Evolutionary conservation across 2,888 invertebrate species (phyloP), one percentile per base, ranked within the genome.

Genomic region (Chloroclystis v-ata): DNA sequence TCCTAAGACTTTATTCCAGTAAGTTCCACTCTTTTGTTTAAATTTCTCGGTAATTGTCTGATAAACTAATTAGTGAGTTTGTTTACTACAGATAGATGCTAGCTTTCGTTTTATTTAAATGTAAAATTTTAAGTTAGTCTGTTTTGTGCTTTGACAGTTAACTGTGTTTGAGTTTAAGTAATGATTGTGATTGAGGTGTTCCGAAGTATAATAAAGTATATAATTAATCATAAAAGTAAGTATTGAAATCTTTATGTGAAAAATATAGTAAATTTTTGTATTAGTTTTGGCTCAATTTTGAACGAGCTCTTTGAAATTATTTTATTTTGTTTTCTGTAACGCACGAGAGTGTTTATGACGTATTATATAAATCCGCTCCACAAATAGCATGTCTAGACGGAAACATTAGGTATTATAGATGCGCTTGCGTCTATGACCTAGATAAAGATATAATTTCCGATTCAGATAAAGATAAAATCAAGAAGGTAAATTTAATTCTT

Each of bases 141-240:
- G 39, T 47, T 44, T 47, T 45, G 49, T 49, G 44, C 53, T 28
- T 46, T 35, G 28, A 30, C 42, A 25, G 26, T 37, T 43, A 14
- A 38, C 25, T 13, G 10, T 35, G 28, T 29, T 13, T 7, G 10
- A 1, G 16, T 6, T 24, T 8, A 7, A n/a, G 5, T 16, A 14
- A 14, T n/a, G n/a, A 14, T 33, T 46, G 65, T 72, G 66, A 67
- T 71, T 38, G 63, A 69, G 32, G 47, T 67, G 10, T 30, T 70
- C 16, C 54, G 63, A 37, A 67, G 54, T 52, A 49, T 47, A 29
- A 28, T 52, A 5, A 20, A 14, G 59, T 56, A 37, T 53, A 52
- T 20, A 46, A 56, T 52, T 35, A 43, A 47, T 29, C 28, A 57
- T 16, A 47, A 24, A 25, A 35, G 30, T 29, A 20, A 30, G 35